Conservation (phyloP, 2,888 invertebrate species). For the Agapetus fuscipes region DNA sequence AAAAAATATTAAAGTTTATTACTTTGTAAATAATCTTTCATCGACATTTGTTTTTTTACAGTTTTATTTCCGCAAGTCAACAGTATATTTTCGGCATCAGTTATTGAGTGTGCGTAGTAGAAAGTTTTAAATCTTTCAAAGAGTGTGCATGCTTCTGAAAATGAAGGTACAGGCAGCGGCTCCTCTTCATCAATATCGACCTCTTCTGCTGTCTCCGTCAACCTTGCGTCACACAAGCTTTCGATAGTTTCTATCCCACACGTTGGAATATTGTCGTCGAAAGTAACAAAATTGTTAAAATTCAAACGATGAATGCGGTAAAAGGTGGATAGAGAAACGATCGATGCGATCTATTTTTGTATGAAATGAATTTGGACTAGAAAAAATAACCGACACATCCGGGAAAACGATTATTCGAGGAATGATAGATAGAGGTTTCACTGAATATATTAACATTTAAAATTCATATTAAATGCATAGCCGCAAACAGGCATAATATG, state of each 20-base stretch:
- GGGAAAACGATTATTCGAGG: too few species aligned
- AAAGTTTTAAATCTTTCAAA: conserved; percentile 4
- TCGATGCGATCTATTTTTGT: too few species aligned
- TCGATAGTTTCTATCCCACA: conserved; percentile 9
- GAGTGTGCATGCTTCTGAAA: conserved; percentile 1
- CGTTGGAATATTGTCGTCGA: conserved; percentile 9
- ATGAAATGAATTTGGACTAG: too few species aligned
- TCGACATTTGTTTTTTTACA: not conserved
- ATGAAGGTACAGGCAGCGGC: conserved; percentile 3
- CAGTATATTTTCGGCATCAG: conserved; percentile 2
- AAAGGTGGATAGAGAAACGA: too few species aligned
- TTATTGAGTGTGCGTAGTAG: conserved; percentile 4
- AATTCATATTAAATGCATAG: too few species aligned
- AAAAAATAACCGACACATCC: too few species aligned
- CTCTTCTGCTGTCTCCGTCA: conserved; percentile 5
- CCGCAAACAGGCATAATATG: too few species aligned
- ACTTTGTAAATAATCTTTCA: conserved; percentile 1
- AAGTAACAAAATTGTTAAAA: conserved; percentile 6
- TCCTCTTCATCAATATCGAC: conserved; percentile 7
- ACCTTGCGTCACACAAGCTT: conserved; percentile 8
- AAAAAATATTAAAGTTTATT: not conserved
- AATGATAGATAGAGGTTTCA: too few species aligned
- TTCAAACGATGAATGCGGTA: too few species aligned
- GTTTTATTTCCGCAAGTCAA: too few species aligned
- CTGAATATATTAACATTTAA: too few species aligned